Conservation (phyloP, 64 coral and sea anemone genomes). For the Actinia equina region DNA sequence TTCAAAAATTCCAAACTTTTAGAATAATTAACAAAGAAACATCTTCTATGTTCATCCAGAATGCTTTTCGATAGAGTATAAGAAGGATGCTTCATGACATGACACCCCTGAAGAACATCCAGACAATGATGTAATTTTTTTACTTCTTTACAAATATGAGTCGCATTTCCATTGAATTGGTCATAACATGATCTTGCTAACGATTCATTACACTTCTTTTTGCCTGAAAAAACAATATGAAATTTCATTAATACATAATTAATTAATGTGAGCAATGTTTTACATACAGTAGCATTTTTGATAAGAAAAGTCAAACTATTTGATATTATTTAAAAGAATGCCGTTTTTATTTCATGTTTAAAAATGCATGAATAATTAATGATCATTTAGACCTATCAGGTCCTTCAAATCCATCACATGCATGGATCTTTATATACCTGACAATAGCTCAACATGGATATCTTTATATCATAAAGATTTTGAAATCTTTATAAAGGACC, state of each 20-base stretch:
- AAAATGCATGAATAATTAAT: no score
- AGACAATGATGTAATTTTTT: slow-evolving; percentile 63
- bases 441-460: no score
- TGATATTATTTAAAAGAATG: no score
- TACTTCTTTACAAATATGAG: slow-evolving; percentile 67
- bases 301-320: no score
- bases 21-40: slow-evolving; percentile 87
- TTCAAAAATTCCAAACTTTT: slow-evolving; percentile 64
- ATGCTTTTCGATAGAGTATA: slow-evolving; percentile 54
- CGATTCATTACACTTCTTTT: slow-evolving; percentile 69
- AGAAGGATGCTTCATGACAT: slow-evolving; percentile 78
- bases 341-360: no score
- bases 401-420: no score
- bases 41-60: slow-evolving; percentile 60
- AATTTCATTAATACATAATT: background rate
- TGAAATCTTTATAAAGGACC: no score
- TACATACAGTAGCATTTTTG: no score
- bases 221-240: slow-evolving; percentile 40
- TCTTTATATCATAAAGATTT: no score
- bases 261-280: no score
- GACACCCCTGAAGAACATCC: slow-evolving; percentile 40
- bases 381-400: no score
- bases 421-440: no score
- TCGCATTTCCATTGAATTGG: slow-evolving; percentile 52
- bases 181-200: slow-evolving; percentile 47